A percentile compares a stretch with the other conserved stretches of the same genome.
Conservation (phyloP, 2,113 vertebrate species). For the Pteronura brasiliensis region DNA sequence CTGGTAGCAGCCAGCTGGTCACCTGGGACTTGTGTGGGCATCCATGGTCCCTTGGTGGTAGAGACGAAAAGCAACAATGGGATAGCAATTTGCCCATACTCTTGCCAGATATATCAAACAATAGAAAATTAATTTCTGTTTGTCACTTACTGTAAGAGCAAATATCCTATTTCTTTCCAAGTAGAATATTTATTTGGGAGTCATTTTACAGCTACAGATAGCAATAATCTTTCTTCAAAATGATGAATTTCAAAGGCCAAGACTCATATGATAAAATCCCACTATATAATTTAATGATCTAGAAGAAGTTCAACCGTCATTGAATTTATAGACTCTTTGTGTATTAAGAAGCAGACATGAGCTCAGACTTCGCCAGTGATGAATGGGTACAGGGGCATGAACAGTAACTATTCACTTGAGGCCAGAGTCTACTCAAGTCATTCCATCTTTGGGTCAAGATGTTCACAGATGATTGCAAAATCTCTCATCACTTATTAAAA, state of each 20-base stretch:
- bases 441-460: constrained; percentile 75
- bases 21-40: not conserved
- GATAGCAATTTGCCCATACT: not conserved
- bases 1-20: not conserved
- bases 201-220: constrained; percentile 69
- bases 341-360: constrained; percentile 84
- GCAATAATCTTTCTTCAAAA: constrained; percentile 35
- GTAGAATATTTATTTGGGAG: constrained; percentile 70
- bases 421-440: constrained; percentile 70
- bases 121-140: constrained; percentile 68
- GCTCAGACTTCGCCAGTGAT: constrained; percentile 83
- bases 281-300: constrained; percentile 79
- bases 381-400: constrained; percentile 76
- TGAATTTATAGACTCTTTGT: constrained; percentile 84
- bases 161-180: constrained; percentile 66
- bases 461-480: constrained; percentile 71
- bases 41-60: not conserved
- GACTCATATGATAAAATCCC: constrained; percentile 60
- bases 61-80: not conserved
- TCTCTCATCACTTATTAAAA: constrained; percentile 79
- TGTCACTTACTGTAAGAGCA: constrained; percentile 64
- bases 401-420: constrained; percentile 81
- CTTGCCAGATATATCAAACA: constrained; percentile 44
- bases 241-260: constrained; percentile 75
- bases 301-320: constrained; percentile 70